Conservation (phyloP, 2,113 vertebrate species). For the Porphyrio hochstetteri region DNA sequence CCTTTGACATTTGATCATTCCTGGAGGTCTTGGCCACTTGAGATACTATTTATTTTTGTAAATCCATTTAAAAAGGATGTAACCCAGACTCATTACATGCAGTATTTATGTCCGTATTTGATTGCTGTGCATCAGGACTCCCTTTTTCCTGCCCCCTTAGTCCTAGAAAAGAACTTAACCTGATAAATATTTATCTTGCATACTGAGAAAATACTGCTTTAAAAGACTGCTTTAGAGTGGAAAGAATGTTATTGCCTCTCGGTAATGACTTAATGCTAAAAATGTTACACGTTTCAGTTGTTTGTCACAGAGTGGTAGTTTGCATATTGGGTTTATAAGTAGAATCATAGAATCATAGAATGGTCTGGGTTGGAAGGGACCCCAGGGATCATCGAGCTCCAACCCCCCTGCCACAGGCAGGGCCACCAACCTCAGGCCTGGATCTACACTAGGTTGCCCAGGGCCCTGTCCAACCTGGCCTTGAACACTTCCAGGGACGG, state of each 20-base stretch:
- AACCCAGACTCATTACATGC: not conserved
- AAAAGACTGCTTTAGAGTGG: not conserved
- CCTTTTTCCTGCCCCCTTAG: not conserved
- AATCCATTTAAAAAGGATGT: not conserved
- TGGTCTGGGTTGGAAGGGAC: too few species aligned
- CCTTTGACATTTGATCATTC: not conserved
- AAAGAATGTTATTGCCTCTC: not conserved
- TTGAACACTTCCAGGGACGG: too few species aligned
- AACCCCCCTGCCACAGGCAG: too few species aligned
- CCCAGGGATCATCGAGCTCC: too few species aligned
- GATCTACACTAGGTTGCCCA: too few species aligned
- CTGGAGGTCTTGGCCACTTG: not conserved
- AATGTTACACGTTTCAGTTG: not conserved
- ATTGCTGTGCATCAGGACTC: not conserved
- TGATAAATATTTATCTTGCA: not conserved
- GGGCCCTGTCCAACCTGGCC: too few species aligned
- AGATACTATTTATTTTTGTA: not conserved
- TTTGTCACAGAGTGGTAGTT: not conserved
- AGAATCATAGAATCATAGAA: too few species aligned
- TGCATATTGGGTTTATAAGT: not conserved
- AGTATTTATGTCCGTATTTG: not conserved
- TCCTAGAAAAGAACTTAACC: not conserved
- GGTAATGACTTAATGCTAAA: not conserved
- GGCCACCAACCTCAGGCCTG: too few species aligned
- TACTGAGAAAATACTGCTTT: not conserved